Percentiles rank a stretch among this genome's conserved stretches.
Evolutionary conservation across 2,113 vertebrate species (phyloP).

Genomic region (Scomber colias): DNA sequence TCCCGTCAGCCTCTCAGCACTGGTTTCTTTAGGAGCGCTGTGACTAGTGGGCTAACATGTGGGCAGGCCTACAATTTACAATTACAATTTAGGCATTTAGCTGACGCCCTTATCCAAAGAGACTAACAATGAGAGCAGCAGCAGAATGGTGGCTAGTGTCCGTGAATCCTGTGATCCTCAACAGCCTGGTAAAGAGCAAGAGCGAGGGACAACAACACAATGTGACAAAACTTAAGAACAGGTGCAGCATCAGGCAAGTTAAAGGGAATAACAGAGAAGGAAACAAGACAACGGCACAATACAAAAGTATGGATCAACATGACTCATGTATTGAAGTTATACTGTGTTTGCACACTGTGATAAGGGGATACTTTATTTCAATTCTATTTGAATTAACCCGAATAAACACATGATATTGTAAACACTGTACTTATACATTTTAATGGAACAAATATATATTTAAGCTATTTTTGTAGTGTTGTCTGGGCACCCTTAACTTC

Average conservation of each 20-base stretch:
- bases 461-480: too few relatives aligned
- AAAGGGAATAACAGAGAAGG: slow-evolving; percentile 17
- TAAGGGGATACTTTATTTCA: slow-evolving; percentile 9
- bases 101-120: slow-evolving; percentile 63
- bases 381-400: background rate
- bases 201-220: slow-evolving; percentile 18
- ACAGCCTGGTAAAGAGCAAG: slow-evolving; percentile 36
- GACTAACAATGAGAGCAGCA: slow-evolving; percentile 66
- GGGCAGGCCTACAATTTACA: slow-evolving; percentile 74
- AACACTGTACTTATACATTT: background rate
- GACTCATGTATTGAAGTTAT: slow-evolving; percentile 14
- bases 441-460: too few relatives aligned
- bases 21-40: slow-evolving; percentile 68
- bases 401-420: background rate
- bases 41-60: slow-evolving; percentile 73
- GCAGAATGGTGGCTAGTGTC: slow-evolving; percentile 41
- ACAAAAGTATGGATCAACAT: slow-evolving; percentile 17
- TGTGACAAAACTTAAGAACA: slow-evolving; percentile 43
- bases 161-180: slow-evolving; percentile 67
- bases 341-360: slow-evolving; percentile 6
- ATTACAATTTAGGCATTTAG: slow-evolving; percentile 78
- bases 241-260: slow-evolving; percentile 43
- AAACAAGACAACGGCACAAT: slow-evolving; percentile 27
- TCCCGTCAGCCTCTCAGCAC: slow-evolving; percentile 66
- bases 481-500: background rate